A percentile compares a stretch with the other conserved stretches of the same genome.
These are phyloP conservation scores for Catharus minimus DNA, from an alignment of 2,113 vertebrate genomes.

Conservation along the genomic window DNA sequence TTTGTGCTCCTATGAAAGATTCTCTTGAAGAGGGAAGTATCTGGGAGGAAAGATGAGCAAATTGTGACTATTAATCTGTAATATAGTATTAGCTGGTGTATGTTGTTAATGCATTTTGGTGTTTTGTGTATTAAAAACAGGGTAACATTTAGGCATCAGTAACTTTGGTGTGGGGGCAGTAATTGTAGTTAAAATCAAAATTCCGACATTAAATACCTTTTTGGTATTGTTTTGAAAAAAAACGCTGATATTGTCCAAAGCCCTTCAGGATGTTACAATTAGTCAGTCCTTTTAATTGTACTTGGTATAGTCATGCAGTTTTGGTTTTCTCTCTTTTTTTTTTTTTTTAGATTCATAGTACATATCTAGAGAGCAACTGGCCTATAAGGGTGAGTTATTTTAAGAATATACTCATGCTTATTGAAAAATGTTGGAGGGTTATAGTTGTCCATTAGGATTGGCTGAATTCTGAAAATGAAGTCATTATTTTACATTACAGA, in stretches of 20 bases:
- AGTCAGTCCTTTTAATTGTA: not conserved
- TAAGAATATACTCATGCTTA: not conserved
- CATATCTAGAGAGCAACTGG: constrained; percentile 98
- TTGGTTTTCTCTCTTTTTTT: not conserved
- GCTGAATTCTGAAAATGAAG: not conserved
- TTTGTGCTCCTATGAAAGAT: not conserved
- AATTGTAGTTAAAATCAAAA: not conserved
- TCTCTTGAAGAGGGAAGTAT: not conserved
- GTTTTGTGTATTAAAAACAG: not conserved
- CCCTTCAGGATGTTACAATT: not conserved
- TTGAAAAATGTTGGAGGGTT: not conserved
- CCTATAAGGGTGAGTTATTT: constrained; percentile 90
- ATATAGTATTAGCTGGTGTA: not conserved
- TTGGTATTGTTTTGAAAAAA: not conserved
- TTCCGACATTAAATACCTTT: not conserved
- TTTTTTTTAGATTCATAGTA: constrained; percentile 89
- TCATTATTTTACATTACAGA: not conserved
- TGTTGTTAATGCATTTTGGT: not conserved
- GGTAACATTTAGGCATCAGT: not conserved
- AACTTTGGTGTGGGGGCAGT: not conserved
- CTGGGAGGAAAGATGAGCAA: not conserved
- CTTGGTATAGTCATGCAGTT: not conserved
- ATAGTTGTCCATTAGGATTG: not conserved
- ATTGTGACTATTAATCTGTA: not conserved
- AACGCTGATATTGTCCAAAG: not conserved